Base-by-base conservation (phyloP, 2,888 invertebrate species). In the Sericinus montela region DNA sequence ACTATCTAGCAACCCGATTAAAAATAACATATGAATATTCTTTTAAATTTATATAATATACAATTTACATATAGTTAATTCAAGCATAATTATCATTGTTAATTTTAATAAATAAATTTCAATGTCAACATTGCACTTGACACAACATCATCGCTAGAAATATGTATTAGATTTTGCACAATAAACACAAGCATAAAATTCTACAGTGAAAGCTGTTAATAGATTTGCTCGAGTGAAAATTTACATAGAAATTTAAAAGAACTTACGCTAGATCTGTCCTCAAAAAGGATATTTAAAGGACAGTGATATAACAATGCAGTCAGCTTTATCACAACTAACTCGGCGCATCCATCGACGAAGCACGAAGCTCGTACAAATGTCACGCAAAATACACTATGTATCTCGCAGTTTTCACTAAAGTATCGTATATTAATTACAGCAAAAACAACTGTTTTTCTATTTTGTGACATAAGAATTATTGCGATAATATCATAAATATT, bases 1-100 rank as follows among this genome's bases (percentile, higher is more conserved):
- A 74, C 62, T 75, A 79, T 78, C 82, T 83, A 84, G 80, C 83
- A 81, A 81, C 80, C 78, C 76, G 79, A 80, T 72, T 81, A 81
- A 85, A 49, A 85, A 72, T 72, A 85, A 83, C 76, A 73, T n/a
- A n/a, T 72, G 74, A 74, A 72, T 74, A 76, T 79, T 69, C 67
- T 75, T 73, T n/a, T 79, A 79, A 36, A 45, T 73, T 75, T 69
- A 73, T 79, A 80, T 65, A 84, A 82, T 83, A 81, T 85, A 85
- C 84, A 82, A 78, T 75, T 79, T 82, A 83, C 77, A 83, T 72
- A 72, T 72, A 72, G 63, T 77, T 67, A 72, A 76, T 79, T 62
- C 72, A 82, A 84, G 85, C 83, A 75, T 73, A 72, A 72, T 76
- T 63, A 71, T 60, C 72, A 70, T 52, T 53, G 67, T 19, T 19